A percentile compares a stretch with the other conserved stretches of the same genome.
Conservation (phyloP, 2,797 vertebrate species). For the Momotus momota region DNA sequence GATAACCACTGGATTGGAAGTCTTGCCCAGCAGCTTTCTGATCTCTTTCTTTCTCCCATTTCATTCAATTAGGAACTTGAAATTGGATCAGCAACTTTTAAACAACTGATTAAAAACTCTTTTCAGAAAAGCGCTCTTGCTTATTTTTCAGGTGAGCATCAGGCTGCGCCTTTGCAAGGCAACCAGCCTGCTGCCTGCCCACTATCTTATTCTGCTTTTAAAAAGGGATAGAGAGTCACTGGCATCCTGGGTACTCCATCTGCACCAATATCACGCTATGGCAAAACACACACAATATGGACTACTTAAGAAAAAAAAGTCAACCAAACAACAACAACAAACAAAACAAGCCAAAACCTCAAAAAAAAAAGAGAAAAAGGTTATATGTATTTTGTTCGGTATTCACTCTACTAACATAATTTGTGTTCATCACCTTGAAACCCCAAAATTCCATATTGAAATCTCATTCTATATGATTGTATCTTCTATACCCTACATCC, state of each 20-base stretch:
- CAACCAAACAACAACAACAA: background rate
- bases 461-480: background rate
- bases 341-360: background rate
- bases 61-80: conserved; percentile 4
- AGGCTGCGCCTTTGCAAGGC: background rate
- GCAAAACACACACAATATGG: background rate
- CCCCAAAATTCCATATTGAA: background rate
- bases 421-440: background rate
- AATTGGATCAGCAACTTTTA: conserved; percentile 39
- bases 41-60: background rate
- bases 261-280: background rate
- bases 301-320: background rate
- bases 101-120: conserved; percentile 24
- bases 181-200: background rate
- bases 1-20: background rate
- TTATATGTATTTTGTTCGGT: background rate
- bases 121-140: background rate
- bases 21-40: conserved; percentile 12
- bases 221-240: background rate
- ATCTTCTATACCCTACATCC: background rate
- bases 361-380: background rate
- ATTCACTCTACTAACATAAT: background rate
- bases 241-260: background rate
- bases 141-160: background rate
- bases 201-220: rapidly evolving